A percentile compares a stretch with the other conserved stretches of the same genome.
Conservation (phyloP, 2,113 vertebrate species). For the Albula glossodonta region DNA sequence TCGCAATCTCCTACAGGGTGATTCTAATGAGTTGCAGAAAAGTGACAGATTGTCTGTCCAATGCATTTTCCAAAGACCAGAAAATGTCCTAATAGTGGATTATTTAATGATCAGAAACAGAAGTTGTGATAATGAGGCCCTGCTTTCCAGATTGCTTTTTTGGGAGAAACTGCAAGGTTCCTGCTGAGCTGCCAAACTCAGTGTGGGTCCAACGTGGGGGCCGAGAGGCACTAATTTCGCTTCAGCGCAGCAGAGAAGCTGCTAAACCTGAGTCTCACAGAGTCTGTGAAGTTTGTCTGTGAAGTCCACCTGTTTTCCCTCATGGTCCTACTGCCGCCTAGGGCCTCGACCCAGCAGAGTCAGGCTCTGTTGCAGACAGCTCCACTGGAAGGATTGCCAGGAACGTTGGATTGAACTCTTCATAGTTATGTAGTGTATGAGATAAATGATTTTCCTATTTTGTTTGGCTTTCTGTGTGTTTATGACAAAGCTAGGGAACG, state of each 20-base stretch:
- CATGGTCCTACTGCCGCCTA: neutral
- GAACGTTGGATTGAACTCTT: neutral
- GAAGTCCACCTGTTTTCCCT: neutral
- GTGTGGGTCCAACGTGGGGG: neutral
- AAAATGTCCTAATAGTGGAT: neutral
- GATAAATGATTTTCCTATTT: too few relatives aligned
- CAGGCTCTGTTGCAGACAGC: too few relatives aligned
- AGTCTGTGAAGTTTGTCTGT: neutral
- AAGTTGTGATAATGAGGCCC: neutral
- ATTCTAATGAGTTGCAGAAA: neutral
- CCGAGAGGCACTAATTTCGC: neutral
- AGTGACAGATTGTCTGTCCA: neutral
- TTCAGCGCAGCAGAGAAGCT: neutral
- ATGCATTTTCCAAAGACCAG: neutral
- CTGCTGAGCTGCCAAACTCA: neutral
- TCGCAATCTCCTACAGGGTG: neutral
- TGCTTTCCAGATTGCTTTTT: neutral
- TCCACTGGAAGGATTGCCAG: neutral
- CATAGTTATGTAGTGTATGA: too few relatives aligned
- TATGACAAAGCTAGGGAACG: too few relatives aligned
- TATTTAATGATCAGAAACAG: neutral
- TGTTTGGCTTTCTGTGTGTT: too few relatives aligned
- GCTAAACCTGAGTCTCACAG: neutral
- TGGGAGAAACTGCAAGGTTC: neutral
- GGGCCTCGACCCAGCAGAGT: neutral